Percentiles rank a stretch among this genome's conserved stretches.
These are phyloP conservation scores for Synergus umbraculus DNA, from an alignment of 2,888 invertebrate genomes.

Conservation along the genomic window DNA sequence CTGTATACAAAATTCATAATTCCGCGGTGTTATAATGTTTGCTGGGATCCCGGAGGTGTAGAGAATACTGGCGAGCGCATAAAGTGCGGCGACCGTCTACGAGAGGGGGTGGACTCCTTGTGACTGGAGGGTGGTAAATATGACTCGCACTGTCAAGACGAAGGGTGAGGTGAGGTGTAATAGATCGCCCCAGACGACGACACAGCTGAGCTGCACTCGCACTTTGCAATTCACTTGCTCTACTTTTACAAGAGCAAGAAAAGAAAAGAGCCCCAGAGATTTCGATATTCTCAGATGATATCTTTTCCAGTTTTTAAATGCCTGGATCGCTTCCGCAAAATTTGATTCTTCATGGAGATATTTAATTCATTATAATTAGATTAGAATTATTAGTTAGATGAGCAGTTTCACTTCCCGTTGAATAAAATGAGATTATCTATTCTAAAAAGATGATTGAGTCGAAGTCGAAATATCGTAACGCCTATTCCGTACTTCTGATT, in stretches of 20 bases:
- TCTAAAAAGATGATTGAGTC: too few species aligned
- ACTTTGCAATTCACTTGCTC: constrained; percentile 54
- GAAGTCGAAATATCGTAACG: too few species aligned
- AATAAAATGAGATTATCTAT: too few species aligned
- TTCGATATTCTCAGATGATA: constrained; percentile 39
- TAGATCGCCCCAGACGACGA: constrained; percentile 61
- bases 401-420: too few species aligned
- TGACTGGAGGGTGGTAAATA: constrained; percentile 57
- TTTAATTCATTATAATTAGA: too few species aligned
- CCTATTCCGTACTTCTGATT: too few species aligned
- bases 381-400: too few species aligned
- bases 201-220: constrained; percentile 52
- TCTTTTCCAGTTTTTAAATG: background rate
- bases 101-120: constrained; percentile 44
- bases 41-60: constrained; percentile 57
- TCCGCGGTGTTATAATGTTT: constrained; percentile 68
- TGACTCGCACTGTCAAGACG: constrained; percentile 56
- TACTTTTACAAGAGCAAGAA: background rate
- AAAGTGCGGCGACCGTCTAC: constrained; percentile 56
- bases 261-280: constrained; percentile 40
- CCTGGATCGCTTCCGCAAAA: background rate
- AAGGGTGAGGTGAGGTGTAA: constrained; percentile 55
- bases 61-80: constrained; percentile 60
- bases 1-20: constrained; percentile 72
- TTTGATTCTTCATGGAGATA: background rate